Base-by-base conservation (phyloP, 2,888 invertebrate genomes). In the Hofmannophila pseudospretella region DNA sequence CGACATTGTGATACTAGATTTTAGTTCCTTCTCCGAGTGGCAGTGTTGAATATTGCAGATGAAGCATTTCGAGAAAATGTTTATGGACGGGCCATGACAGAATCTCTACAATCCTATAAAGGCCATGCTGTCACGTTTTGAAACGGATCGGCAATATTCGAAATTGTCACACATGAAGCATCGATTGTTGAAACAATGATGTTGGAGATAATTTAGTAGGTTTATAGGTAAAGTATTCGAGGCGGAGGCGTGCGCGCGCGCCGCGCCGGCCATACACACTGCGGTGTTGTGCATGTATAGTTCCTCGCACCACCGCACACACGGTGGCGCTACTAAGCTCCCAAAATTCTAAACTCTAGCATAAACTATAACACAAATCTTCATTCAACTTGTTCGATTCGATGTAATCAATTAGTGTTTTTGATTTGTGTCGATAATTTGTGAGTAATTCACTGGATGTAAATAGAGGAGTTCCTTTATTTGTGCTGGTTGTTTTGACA, bases 1-100 rank as follows among this genome's bases (percentile, higher is more conserved):
- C 81, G 78, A 82, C 70, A 85, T 86, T 86, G 86, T 86, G 86
- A 86, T 86, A 86, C 81, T 86, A 86, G 86, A 78, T 85, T 84
- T 84, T 85, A 86, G 84, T 86, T 82, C 75, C 74, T 80, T 80
- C 84, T 81, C 84, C 77, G 54, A 47, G 72, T 64, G 67, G 59
- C 61, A 62, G 67, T 65, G 64, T 74, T 72, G 66, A 69, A 67
- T 67, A 65, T 58, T 50, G 58, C 63, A 49, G 47, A 45, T 45
- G 51, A 43, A 45, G 47, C 46, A 51, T 32, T 36, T 29, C 13
- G 16, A 19, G 47, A 55, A 61, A 56, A 55, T 58, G 42, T 51
- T 49, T 25, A 23, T 44, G 33, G 32, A 35, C 38, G 32, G 39
- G 37, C 34, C 40, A 14, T 42, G 60, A 62, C 54, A 56, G 72